Evolutionary conservation across 1,140 invertebrate species (phyloP).

Genomic region (Augochlora pura): DNA sequence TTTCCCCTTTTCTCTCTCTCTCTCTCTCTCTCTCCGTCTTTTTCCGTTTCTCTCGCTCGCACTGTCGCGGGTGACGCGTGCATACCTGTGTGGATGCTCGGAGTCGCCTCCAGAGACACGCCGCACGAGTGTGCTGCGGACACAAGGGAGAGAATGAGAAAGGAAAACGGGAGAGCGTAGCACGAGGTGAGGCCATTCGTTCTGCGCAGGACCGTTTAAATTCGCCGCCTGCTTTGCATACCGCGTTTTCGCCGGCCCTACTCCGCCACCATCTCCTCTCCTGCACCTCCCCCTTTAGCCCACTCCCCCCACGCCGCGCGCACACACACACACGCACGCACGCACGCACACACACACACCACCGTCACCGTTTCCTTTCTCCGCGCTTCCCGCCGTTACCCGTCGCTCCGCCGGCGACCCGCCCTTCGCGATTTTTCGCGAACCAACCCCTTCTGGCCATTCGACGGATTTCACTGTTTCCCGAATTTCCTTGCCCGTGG

Average conservation of each 20-base stretch:
- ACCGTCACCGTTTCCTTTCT: conserved; percentile 8
- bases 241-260: conserved; percentile 67
- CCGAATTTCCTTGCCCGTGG: not conserved
- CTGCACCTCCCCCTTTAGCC: conserved; percentile 17
- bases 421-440: conserved; percentile 65
- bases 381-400: conserved; percentile 29
- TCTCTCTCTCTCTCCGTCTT: not conserved
- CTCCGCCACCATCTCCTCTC: conserved; percentile 54
- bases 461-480: conserved; percentile 48
- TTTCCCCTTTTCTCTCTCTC: not conserved
- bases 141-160: conserved; percentile 31
- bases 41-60: not conserved
- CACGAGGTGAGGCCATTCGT: conserved; percentile 70
- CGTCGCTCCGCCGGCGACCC: conserved; percentile 53
- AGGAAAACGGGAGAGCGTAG: conserved; percentile 50
- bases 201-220: conserved; percentile 77
- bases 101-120: conserved; percentile 23
- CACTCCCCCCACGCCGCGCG: not conserved
- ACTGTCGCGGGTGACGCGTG: not conserved
- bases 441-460: conserved; percentile 55
- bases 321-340: conserved; percentile 44
- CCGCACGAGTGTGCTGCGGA: conserved; percentile 16
- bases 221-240: conserved; percentile 78
- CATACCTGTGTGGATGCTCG: conserved; percentile 22
- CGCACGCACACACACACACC: conserved; percentile 5